These are phyloP conservation scores for Microtus montanus DNA, from an alignment of 2,113 vertebrate genomes.

Conservation along the genomic window DNA sequence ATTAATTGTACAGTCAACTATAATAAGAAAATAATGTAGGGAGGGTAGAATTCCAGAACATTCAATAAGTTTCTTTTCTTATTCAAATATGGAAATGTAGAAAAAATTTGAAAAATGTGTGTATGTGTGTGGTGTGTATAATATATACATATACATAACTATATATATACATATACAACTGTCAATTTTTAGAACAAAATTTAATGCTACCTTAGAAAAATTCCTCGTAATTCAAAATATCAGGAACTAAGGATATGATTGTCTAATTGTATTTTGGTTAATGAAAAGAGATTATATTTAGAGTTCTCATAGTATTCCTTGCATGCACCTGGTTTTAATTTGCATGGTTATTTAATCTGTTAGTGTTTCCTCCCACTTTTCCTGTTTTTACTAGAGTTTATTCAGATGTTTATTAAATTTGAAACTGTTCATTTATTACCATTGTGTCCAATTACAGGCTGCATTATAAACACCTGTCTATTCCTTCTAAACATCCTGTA, in stretches of 20 bases:
- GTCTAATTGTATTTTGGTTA: background rate
- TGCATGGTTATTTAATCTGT: background rate
- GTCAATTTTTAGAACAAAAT: conserved; percentile 42
- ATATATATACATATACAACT: background rate
- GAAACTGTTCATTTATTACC: background rate
- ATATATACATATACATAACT: too few species aligned
- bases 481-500: background rate
- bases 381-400: background rate
- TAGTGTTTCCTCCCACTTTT: background rate
- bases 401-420: background rate
- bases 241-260: background rate
- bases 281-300: conserved; percentile 7
- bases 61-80: conserved; percentile 24
- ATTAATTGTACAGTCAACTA: background rate
- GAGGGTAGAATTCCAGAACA: background rate
- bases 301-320: background rate
- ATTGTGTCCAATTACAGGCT: background rate
- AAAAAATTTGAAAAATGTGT: background rate
- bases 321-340: background rate
- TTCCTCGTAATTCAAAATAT: background rate
- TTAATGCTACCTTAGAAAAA: conserved; percentile 30
- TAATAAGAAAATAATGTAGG: background rate
- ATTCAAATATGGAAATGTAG: conserved; percentile 36
- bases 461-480: background rate
- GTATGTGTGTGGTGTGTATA: background rate